Base-by-base conservation (phyloP, 35 echinoderm and acorn worm species). In the Nesometra sesokonis region DNA sequence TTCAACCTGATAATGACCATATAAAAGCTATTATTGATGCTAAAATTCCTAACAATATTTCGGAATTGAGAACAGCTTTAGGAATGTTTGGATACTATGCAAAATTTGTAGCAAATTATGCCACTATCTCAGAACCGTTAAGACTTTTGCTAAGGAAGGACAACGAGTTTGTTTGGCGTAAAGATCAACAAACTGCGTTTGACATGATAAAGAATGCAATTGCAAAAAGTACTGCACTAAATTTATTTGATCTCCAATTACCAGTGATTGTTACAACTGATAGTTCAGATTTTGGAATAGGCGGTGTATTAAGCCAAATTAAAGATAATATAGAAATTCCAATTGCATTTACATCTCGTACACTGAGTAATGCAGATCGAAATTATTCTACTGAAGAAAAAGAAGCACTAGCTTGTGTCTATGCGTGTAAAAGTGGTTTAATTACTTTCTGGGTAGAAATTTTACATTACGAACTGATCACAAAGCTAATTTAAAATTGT, bases 341-440 rank as follows among this genome's bases (percentile, higher is more conserved):
- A 9, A 82, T 94, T 57, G 89, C 89, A 32, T 89, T 88, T 57
- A 86, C 93, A 36, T 91, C 93, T 15, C 76, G 82, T 32, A 94
- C 93, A 23, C 78, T 89, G 36, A 77, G 89, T 27, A 32, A 30
- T 34, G 83, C 86, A 35, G 86, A 88, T 43, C 80, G 0, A 85
- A 90, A 32, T 94, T 88, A 40, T 94, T 82, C 5, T 47, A 29
- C 80, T 82, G 46, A 82, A 91, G 82, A 85, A 77, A 78, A 81
- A 88, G 89, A 80, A 80, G 31, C 89, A 21, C 76, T 90, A 30
- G 84, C 92, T 35, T 91, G 85, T 76, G 89, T 91, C 30, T 94
- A 78, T 85, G 93, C 89, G 21, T 94, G 89, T 86, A 47, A 94
- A 30, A 91, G 88, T 94, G 80, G 89, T 85, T 86, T 86, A 82